A percentile compares a stretch with the other conserved stretches of the same genome.
Conservation (phyloP, 2,797 vertebrate species). For the Otus scops region DNA sequence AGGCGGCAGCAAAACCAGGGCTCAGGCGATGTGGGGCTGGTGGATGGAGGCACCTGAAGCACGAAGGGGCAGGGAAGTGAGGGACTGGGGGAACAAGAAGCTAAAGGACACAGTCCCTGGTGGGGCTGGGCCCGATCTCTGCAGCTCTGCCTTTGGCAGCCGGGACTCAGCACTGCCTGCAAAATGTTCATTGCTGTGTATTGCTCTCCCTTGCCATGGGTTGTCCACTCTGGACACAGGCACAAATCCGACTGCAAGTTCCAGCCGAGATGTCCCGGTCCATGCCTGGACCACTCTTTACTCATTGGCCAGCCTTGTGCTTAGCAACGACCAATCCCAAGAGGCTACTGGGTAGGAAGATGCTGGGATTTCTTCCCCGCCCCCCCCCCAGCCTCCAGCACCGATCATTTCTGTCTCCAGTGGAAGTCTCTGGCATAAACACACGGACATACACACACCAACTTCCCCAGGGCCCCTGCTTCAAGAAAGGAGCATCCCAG, state of each 20-base stretch:
- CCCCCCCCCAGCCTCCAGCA: neutral
- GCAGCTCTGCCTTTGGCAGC: neutral
- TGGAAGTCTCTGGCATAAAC: neutral
- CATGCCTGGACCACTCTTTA: neutral
- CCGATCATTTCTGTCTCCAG: neutral
- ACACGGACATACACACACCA: neutral
- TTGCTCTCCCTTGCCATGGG: neutral
- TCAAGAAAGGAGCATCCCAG: neutral
- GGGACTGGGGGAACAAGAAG: fast-evolving
- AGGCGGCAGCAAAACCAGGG: neutral
- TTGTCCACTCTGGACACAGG: neutral
- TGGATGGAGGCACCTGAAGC: fast-evolving
- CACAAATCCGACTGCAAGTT: neutral
- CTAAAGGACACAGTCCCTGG: neutral
- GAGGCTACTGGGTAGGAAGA: neutral
- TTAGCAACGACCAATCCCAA: conserved; percentile 42
- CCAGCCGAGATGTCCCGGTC: neutral
- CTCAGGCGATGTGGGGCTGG: fast-evolving
- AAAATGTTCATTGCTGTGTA: neutral
- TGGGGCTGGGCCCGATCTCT: neutral
- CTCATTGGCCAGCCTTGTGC: conserved; percentile 16
- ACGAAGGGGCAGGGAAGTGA: neutral
- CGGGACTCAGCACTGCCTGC: fast-evolving
- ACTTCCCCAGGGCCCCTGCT: neutral
- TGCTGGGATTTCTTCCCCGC: neutral